Evolutionary conservation across 2,113 vertebrate species (phyloP).

Genomic region (Capreolus pygargus): DNA sequence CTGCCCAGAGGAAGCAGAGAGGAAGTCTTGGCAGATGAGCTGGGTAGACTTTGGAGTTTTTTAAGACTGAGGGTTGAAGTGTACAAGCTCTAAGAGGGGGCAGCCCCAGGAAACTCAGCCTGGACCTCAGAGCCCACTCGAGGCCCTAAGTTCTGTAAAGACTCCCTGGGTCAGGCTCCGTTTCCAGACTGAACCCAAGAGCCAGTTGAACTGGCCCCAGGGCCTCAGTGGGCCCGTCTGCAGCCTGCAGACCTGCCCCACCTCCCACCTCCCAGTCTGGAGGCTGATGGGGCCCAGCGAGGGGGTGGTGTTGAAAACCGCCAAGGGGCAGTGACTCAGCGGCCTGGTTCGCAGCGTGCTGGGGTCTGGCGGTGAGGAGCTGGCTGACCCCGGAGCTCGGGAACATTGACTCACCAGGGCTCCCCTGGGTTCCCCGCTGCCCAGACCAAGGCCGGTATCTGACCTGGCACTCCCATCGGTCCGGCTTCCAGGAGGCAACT

Average conservation of each 20-base stretch:
- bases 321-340: background rate
- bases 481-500: background rate
- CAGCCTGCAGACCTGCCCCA: background rate
- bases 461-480: constrained; percentile 19
- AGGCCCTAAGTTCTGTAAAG: background rate
- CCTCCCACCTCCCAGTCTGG: background rate
- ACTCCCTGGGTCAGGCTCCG: background rate
- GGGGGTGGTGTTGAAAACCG: background rate
- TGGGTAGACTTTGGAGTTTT: accelerated
- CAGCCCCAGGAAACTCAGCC: too few species aligned
- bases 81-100: background rate
- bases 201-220: background rate
- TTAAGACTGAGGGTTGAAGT: background rate
- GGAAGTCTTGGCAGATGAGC: background rate
- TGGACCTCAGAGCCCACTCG: accelerated
- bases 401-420: constrained; percentile 19
- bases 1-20: background rate
- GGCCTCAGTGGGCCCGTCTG: background rate
- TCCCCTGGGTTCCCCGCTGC: background rate
- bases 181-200: background rate
- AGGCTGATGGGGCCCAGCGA: background rate
- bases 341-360: accelerated
- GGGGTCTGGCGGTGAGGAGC: background rate
- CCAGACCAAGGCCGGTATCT: constrained; percentile 3
- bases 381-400: background rate